These are phyloP conservation scores for Carollia perspicillata DNA, from an alignment of 2,113 vertebrate species.

Conservation along the genomic window DNA sequence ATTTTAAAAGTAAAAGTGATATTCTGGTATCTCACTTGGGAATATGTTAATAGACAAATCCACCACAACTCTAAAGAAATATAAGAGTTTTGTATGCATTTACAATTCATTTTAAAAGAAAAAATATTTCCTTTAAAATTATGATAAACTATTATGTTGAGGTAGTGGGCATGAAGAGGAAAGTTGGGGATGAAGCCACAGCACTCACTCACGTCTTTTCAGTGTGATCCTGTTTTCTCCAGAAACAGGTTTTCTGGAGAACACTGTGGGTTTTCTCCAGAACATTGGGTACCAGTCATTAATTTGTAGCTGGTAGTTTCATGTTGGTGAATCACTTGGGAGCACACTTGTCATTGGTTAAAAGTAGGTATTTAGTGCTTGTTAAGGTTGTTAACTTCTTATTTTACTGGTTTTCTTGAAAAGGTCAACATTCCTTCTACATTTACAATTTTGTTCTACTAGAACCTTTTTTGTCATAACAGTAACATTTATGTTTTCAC, in stretches of 20 bases:
- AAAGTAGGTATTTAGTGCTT: not conserved
- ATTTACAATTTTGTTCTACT: not conserved
- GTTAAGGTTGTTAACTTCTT: not conserved
- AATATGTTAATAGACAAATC: not conserved
- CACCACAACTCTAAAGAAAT: not conserved
- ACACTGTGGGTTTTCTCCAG: not conserved
- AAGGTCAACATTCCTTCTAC: not conserved
- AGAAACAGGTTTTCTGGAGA: too few species aligned
- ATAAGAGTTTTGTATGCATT: not conserved
- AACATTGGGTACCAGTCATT: not conserved
- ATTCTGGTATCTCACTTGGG: not conserved
- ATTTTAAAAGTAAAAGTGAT: not conserved
- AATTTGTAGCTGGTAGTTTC: not conserved
- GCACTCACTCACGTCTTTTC: not conserved
- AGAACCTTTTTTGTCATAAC: not conserved
- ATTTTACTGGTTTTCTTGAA: slow-evolving; percentile 13
- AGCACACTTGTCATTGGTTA: not conserved
- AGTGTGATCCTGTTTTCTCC: not conserved
- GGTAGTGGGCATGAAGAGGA: not conserved
- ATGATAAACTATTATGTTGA: not conserved
- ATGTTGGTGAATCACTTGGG: slow-evolving; percentile 23
- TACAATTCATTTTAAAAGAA: not conserved
- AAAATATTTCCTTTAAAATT: not conserved
- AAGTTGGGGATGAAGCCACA: not conserved
- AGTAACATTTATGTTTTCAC: not conserved